Base-by-base conservation (phyloP, 2,888 invertebrate genomes). In the Scaptomyza caliginosa region DNA sequence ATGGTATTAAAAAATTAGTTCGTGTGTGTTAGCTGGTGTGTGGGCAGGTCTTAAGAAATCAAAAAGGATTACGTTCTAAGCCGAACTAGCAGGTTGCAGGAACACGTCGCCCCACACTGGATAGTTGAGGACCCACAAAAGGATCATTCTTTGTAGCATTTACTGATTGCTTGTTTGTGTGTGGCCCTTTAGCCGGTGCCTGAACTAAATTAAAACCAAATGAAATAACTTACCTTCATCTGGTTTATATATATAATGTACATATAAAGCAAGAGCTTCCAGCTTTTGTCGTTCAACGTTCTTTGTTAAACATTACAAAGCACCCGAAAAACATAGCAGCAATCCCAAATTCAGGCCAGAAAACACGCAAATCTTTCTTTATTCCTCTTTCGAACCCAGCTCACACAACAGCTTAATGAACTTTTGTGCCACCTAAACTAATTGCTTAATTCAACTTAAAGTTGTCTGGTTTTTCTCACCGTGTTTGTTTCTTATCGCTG, bases 1-100 rank as follows among this genome's bases (percentile, higher is more conserved):
- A 50, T 49, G 43, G 43, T 59, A 81, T 81, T 86, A 80, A 71
- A 82, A 87, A 83, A 86, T 86, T 77, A 85, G 79, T 79, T 38
- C 40, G 30, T 42, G 51, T 52, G 13, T 24, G 4, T 34, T n/a
- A n/a, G n/a, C n/a, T n/a, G n/a, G 66, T 30, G 42, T 43, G 30
- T 46, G 66, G 13, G 50, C 45, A 17, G 58, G 65, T 63, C 77
- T 78, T 74, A 74, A 70, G 77, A 76, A 82, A 76, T 74, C 70
- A 64, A 56, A 83, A 86, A 67, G 83, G 82, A 85, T 83, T 83
- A 79, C 58, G 46, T 49, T 54, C 48, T 43, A 64, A 60, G 54
- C 55, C 50, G 52, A 52, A 7, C 19, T 21, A 6, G 0, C 43
- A 23, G 50, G 63, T 48, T 49, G 39, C 40, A 43, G 86, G 86